phyloP scores from a whole-genome alignment of 2,113 vertebrate species.

The Gymnarchus niloticus region DNA sequence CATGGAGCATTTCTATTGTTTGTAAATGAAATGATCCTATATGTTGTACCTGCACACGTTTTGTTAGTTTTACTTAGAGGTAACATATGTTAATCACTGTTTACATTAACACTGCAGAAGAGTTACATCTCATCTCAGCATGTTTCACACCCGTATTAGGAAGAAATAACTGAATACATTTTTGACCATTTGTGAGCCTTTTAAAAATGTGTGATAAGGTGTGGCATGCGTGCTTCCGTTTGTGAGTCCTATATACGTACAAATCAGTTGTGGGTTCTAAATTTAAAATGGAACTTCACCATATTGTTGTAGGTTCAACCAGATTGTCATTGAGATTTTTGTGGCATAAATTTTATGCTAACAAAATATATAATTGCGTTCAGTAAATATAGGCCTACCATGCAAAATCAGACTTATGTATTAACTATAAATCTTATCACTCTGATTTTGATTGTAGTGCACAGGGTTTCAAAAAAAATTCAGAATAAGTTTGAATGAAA shows the following conservation, averaged over 20 bases:
- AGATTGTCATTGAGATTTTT: neutral
- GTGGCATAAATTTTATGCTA: neutral
- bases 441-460: constrained; percentile 12
- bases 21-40: neutral
- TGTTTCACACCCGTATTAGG: neutral
- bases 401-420: constrained; percentile 5
- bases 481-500: constrained; percentile 41
- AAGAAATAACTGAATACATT: neutral
- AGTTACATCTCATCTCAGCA: neutral
- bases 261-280: neutral
- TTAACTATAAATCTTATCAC: neutral
- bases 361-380: constrained; percentile 2
- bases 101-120: neutral
- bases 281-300: no score
- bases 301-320: no score
- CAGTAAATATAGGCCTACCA: neutral
- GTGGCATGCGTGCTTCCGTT: no score
- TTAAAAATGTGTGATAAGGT: neutral
- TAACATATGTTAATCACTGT: neutral
- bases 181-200: neutral
- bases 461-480: constrained; percentile 3
- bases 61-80: neutral
- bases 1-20: neutral
- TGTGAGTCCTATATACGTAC: neutral
- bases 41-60: neutral